Evolutionary conservation across 2,888 invertebrate species (phyloP).

Genomic region (Cenopis cana): DNA sequence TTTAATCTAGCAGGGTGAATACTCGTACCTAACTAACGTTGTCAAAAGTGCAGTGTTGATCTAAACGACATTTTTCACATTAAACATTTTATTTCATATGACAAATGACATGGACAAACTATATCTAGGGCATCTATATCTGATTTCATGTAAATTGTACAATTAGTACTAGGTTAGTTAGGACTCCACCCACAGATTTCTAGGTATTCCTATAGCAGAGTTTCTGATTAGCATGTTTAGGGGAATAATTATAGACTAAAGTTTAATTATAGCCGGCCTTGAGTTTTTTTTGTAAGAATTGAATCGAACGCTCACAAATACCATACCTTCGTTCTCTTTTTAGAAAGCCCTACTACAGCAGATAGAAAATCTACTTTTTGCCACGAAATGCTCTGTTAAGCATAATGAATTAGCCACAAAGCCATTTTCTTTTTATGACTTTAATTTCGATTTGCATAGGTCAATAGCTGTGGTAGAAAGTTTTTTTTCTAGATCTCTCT

Average conservation of each 20-base stretch:
- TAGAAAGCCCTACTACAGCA: conserved; percentile 38
- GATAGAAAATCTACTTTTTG: conserved; percentile 33
- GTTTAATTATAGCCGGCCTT: conserved; percentile 40
- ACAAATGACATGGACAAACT: no score
- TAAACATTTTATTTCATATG: no score
- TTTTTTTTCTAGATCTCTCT: conserved; percentile 34
- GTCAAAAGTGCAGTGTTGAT: no score
- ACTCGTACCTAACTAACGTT: no score
- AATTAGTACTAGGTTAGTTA: background rate
- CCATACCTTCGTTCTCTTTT: conserved; percentile 40
- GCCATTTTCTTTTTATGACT: conserved; percentile 27
- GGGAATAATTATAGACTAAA: conserved; percentile 31
- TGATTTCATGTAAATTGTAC: no score
- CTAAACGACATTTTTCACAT: no score
- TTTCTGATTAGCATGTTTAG: conserved; percentile 1
- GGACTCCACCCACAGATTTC: background rate
- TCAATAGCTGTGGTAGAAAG: conserved; percentile 15
- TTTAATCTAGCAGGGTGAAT: no score
- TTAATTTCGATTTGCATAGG: conserved; percentile 39
- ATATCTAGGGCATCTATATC: no score
- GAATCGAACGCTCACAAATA: conserved; percentile 26
- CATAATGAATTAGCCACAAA: conserved; percentile 34
- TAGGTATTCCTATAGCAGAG: background rate
- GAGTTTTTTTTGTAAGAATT: conserved; percentile 28
- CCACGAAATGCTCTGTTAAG: conserved; percentile 38